phyloP scores from a whole-genome alignment of 2,888 invertebrate species.

The Luperina testacea region DNA sequence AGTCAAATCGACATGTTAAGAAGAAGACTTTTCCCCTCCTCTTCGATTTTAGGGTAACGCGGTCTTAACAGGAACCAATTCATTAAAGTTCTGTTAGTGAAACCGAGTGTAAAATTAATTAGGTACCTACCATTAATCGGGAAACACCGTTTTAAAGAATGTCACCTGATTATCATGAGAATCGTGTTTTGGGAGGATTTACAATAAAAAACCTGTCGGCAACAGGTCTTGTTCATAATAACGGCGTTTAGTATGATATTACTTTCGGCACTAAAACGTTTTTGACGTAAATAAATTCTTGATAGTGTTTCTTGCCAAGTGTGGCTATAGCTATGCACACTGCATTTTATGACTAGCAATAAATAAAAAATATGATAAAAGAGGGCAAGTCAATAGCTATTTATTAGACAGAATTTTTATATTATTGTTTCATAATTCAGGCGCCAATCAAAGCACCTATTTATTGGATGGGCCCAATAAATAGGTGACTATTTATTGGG shows the following conservation, averaged over 20 bases:
- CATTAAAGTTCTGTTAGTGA: background rate
- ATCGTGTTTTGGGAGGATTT: background rate
- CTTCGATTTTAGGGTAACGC: background rate
- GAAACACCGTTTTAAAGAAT: slow-evolving; percentile 27
- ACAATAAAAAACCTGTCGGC: slow-evolving; percentile 41
- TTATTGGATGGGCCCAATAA: background rate
- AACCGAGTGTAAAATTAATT: slow-evolving; percentile 15
- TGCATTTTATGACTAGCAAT: background rate
- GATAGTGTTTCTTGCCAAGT: slow-evolving; percentile 7
- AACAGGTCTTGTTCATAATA: slow-evolving; percentile 19
- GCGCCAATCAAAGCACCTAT: too few relatives aligned
- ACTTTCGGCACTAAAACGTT: slow-evolving; percentile 9
- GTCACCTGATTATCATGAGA: slow-evolving; percentile 27
- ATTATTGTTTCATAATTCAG: background rate
- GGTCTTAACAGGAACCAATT: background rate
- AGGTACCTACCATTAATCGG: slow-evolving; percentile 11
- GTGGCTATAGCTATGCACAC: too few relatives aligned
- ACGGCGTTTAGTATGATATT: slow-evolving; percentile 29
- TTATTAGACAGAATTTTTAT: background rate
- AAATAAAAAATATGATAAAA: background rate
- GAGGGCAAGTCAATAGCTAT: background rate
- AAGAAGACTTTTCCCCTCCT: background rate
- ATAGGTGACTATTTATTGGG: too few relatives aligned
- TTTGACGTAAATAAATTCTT: background rate
- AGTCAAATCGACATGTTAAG: background rate